These are phyloP conservation scores for Archocentrus centrarchus DNA, from an alignment of 2,113 vertebrate genomes.

Conservation along the genomic window DNA sequence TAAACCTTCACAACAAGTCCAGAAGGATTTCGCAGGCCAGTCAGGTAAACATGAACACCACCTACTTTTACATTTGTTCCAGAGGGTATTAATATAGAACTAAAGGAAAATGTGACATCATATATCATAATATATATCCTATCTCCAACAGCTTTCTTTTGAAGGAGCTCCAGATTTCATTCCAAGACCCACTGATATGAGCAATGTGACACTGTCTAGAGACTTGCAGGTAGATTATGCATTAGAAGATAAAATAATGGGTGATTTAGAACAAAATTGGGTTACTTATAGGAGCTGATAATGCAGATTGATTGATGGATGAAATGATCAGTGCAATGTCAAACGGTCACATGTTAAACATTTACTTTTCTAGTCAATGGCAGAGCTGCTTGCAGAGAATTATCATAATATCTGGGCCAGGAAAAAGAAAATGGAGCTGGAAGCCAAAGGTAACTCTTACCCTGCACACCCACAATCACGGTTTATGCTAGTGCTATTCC, in stretches of 20 bases:
- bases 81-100: neutral
- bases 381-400: slow-evolving; percentile 97
- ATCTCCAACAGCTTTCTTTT: slow-evolving; percentile 85
- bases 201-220: slow-evolving; percentile 94
- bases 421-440: slow-evolving; percentile 94
- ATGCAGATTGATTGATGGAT: neutral
- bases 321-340: neutral
- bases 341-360: neutral
- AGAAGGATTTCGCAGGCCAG: slow-evolving; percentile 94
- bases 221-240: slow-evolving; percentile 88
- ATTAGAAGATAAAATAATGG: neutral
- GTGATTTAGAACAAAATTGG: neutral
- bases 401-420: slow-evolving; percentile 98
- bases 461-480: neutral
- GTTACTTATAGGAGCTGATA: neutral
- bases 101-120: neutral
- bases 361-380: slow-evolving; percentile 87
- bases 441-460: slow-evolving; percentile 89
- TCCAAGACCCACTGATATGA: slow-evolving; percentile 95
- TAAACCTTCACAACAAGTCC: slow-evolving; percentile 86
- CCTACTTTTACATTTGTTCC: neutral
- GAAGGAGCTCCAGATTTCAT: slow-evolving; percentile 90
- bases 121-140: neutral
- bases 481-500: neutral
- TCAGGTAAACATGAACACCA: slow-evolving; percentile 79